Evolutionary conservation across 2,797 vertebrate species (phyloP), one percentile per base, ranked within the genome.

Genomic region (Geotrypetes seraphini): DNA sequence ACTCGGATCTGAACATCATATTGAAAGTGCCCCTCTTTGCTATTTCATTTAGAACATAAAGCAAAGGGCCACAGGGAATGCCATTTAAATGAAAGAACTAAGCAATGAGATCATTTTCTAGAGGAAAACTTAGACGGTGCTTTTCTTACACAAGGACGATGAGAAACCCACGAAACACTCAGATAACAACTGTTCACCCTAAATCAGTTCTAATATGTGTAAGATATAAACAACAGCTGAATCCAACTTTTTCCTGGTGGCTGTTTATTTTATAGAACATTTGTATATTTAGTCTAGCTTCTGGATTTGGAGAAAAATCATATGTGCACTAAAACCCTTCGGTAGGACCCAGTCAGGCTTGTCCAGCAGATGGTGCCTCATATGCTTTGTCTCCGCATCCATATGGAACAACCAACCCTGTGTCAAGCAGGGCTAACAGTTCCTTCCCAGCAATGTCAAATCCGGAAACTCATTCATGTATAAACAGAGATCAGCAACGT

Each of bases 251-350:
- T n/a, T n/a, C n/a, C n/a, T n/a, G n/a, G n/a, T n/a, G n/a, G n/a
- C n/a, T n/a, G n/a, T n/a, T n/a, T 68, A 69, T 48, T 76, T 69
- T 71, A 54, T 50, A 69, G 68, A 75, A 71, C 66, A 72, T 73
- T 76, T 71, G 73, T 73, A 52, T 76, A 63, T 50, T 61, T 70
- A 55, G 66, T 59, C n/a, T 68, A 33, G 53, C 55, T 32, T 60
- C 53, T 63, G 60, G 21, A 49, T 62, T 69, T 75, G 76, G 76
- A 78, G 59, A 47, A 55, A 42, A 57, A 71, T 74, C 74, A 79
- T 77, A 60, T 63, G 50, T 36, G 67, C 57, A 55, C 69, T 75
- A 63, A 38, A 66, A 73, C 65, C 57, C 66, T 63, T 75, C 66
- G 60, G 20, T 35, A 60, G 63, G 69, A 52, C 57, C 50, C 50